Conservation (phyloP, 1,140 invertebrate genomes). For the Leguminivora glycinivorella region DNA sequence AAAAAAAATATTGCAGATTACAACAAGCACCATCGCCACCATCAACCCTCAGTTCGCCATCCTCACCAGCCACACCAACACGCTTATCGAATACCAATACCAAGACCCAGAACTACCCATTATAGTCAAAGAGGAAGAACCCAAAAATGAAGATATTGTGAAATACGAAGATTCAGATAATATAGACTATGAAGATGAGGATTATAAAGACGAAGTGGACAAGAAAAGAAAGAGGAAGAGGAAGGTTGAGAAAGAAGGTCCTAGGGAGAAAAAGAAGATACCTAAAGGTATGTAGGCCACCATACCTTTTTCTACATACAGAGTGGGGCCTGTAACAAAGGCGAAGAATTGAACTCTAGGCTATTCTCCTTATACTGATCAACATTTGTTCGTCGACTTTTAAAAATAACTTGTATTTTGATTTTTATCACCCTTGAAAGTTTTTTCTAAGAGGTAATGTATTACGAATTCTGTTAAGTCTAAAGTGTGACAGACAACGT, state of each 20-base stretch:
- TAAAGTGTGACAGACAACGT: too few species aligned
- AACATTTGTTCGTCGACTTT: too few species aligned
- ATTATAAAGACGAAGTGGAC: not conserved
- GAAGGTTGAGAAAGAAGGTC: not conserved
- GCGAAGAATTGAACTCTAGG: too few species aligned
- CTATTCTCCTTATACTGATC: too few species aligned
- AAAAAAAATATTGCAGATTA: slow-evolving; percentile 14
- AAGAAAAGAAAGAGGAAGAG: not conserved
- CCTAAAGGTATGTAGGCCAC: not conserved
- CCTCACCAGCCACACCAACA: not conserved
- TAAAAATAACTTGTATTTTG: too few species aligned
- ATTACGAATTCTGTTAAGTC: too few species aligned
- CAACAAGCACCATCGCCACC: not conserved
- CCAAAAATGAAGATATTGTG: not conserved
- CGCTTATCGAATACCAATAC: not conserved
- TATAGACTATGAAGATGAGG: not conserved
- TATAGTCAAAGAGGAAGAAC: not conserved
- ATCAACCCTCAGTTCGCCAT: not conserved
- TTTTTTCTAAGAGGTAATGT: too few species aligned
- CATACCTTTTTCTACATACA: too few species aligned
- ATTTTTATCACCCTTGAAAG: too few species aligned
- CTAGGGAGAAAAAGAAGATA: not conserved
- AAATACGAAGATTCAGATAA: not conserved
- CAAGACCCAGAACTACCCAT: not conserved
- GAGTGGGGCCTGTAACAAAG: too few species aligned